Percentiles rank a stretch among this genome's conserved stretches.
Conservation (phyloP, 2,888 invertebrate species). For the Cabera pusaria region DNA sequence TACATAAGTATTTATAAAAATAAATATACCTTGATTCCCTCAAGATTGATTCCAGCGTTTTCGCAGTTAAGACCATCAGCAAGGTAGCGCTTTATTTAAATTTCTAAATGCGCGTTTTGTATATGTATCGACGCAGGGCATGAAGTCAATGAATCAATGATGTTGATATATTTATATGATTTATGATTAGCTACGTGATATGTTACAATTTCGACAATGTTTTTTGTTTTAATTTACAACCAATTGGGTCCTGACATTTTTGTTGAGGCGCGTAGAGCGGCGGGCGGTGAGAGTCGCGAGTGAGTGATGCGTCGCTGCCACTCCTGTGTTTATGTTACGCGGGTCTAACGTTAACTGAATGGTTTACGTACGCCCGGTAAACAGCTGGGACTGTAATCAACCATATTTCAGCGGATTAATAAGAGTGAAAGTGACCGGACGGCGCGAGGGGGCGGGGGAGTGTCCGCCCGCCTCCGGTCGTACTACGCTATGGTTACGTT, state of each 20-base stretch:
- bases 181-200: constrained; percentile 4
- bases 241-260: constrained; percentile 23
- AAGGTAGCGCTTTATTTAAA: too few relatives aligned
- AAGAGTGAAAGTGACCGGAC: constrained; percentile 51
- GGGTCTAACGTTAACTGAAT: constrained; percentile 60
- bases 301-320: constrained; percentile 37
- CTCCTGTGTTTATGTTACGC: constrained; percentile 56
- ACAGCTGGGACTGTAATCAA: constrained; percentile 87
- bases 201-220: constrained; percentile 11
- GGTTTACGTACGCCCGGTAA: constrained; percentile 85
- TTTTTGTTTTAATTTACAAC: constrained; percentile 14
- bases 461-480: constrained; percentile 54
- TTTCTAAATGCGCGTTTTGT: background rate
- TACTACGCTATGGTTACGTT: constrained; percentile 41
- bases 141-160: too few relatives aligned
- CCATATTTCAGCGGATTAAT: constrained; percentile 66
- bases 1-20: constrained; percentile 8
- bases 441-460: constrained; percentile 39
- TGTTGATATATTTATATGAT: too few relatives aligned
- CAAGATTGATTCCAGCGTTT: constrained; percentile 32
- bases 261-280: constrained; percentile 27
- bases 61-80: too few relatives aligned
- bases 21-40: constrained; percentile 36
- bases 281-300: constrained; percentile 25
- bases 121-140: too few relatives aligned